Conservation (phyloP, 2,113 vertebrate species). For the Lucifuga dentata region DNA sequence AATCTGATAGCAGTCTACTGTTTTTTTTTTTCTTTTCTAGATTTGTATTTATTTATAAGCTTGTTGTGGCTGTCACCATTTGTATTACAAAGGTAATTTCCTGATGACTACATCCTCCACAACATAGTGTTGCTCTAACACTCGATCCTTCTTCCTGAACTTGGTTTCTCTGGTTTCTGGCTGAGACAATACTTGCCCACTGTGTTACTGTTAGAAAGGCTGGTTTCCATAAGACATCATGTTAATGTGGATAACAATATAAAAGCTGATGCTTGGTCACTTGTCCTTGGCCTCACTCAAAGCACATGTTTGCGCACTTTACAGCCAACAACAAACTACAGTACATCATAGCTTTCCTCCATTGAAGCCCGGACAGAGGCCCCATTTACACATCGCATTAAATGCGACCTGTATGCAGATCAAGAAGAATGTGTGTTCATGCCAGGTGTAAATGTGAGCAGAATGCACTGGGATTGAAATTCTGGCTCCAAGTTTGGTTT, state of each 20-base stretch:
- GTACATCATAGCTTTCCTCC: background rate
- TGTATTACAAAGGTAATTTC: constrained; percentile 40
- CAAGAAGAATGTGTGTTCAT: too few relatives aligned
- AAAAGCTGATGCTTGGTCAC: background rate
- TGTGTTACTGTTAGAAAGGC: background rate
- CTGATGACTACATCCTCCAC: constrained; percentile 1
- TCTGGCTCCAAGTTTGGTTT: too few relatives aligned
- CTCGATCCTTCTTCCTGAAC: background rate
- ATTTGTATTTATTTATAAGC: constrained; percentile 51
- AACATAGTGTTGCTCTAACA: constrained; percentile 8
- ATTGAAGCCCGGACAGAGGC: background rate
- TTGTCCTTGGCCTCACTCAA: constrained; percentile 33
- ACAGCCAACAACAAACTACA: constrained; percentile 9
- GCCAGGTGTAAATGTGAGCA: too few relatives aligned
- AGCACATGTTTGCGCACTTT: constrained; percentile 52
- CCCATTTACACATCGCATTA: too few relatives aligned
- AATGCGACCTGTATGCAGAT: too few relatives aligned
- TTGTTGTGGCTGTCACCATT: constrained; percentile 44
- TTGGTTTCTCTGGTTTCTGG: background rate
- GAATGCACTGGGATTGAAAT: too few relatives aligned
- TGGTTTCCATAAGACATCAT: background rate
- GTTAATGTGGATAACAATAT: background rate
- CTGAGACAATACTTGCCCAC: background rate
- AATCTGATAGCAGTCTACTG: constrained; percentile 32
- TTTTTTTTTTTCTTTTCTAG: constrained; percentile 40